Evolutionary conservation across 2,888 invertebrate species (phyloP).

Genomic region (Zygogramma bicolorata): DNA sequence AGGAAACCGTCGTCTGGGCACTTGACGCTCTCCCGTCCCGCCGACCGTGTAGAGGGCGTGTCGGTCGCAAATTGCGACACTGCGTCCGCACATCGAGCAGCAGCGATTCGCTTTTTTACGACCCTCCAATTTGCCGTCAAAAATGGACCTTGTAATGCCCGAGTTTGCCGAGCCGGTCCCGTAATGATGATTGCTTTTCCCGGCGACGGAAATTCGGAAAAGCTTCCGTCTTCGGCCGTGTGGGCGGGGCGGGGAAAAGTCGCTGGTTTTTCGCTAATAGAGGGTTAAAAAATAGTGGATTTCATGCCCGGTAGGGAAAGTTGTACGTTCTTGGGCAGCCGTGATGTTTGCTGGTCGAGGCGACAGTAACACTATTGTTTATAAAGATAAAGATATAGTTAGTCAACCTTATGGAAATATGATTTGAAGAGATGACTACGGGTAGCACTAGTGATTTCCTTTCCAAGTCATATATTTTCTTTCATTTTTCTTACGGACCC

Average conservation of each 20-base stretch:
- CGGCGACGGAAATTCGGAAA: background rate
- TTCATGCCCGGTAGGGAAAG: too few species aligned
- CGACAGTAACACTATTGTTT: too few species aligned
- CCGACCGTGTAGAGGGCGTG: conserved; percentile 59
- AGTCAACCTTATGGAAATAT: too few species aligned
- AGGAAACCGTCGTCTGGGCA: conserved; percentile 7
- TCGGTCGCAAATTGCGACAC: conserved; percentile 64
- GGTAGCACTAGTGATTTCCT: too few species aligned
- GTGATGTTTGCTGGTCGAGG: too few species aligned
- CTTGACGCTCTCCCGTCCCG: conserved; percentile 28
- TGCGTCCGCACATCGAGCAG: conserved; percentile 61
- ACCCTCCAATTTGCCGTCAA: conserved; percentile 65
- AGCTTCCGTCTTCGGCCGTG: background rate
- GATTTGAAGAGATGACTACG: too few species aligned
- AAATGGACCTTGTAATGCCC: conserved; percentile 59
- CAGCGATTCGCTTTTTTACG: conserved; percentile 64
- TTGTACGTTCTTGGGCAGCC: too few species aligned
- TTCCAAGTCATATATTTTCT: too few species aligned
- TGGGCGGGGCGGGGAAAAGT: conserved; percentile 6
- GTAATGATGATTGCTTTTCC: conserved; percentile 48
- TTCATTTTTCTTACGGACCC: too few species aligned
- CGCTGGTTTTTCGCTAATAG: too few species aligned
- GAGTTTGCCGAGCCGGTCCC: conserved; percentile 48
- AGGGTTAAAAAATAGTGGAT: too few species aligned
- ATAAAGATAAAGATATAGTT: too few species aligned